Evolutionary conservation across 2,113 vertebrate species (phyloP).

Genomic region (Sturnus vulgaris): DNA sequence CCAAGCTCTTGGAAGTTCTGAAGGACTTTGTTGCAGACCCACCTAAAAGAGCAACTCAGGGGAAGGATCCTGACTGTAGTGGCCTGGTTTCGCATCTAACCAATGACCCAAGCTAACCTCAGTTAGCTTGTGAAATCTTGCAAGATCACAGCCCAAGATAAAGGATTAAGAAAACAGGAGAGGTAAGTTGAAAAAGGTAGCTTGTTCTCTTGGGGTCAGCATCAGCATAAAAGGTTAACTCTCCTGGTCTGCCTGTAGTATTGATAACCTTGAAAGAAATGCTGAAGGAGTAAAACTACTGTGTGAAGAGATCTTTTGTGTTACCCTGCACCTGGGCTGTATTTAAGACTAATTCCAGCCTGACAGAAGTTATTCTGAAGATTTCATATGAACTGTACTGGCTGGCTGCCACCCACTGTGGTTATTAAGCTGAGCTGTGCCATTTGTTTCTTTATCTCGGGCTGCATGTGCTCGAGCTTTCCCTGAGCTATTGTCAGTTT

Average conservation of each 20-base stretch:
- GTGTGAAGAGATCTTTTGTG: neutral
- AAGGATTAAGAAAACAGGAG: neutral
- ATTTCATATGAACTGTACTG: neutral
- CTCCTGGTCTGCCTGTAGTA: neutral
- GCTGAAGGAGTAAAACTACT: neutral
- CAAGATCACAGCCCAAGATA: neutral
- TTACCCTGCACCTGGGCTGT: neutral
- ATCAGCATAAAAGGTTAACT: neutral
- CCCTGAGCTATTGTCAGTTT: neutral
- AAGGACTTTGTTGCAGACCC: neutral
- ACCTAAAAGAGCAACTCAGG: neutral
- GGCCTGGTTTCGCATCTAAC: neutral
- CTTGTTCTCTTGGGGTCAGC: neutral
- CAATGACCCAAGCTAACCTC: slow-evolving; percentile 14
- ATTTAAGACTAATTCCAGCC: neutral
- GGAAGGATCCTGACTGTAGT: neutral
- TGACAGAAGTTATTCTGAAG: slow-evolving; percentile 22
- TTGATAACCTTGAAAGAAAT: slow-evolving; percentile 11
- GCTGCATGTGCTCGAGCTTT: neutral
- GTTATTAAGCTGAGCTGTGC: slow-evolving; percentile 9
- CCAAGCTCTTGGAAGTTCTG: neutral
- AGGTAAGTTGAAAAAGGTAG: neutral
- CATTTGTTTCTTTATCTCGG: slow-evolving; percentile 21
- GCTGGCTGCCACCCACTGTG: slow-evolving; percentile 3
- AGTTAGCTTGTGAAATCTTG: neutral